phyloP scores from a whole-genome alignment of 1,140 invertebrate species.

The Stenopsyche tienmushanensis region DNA sequence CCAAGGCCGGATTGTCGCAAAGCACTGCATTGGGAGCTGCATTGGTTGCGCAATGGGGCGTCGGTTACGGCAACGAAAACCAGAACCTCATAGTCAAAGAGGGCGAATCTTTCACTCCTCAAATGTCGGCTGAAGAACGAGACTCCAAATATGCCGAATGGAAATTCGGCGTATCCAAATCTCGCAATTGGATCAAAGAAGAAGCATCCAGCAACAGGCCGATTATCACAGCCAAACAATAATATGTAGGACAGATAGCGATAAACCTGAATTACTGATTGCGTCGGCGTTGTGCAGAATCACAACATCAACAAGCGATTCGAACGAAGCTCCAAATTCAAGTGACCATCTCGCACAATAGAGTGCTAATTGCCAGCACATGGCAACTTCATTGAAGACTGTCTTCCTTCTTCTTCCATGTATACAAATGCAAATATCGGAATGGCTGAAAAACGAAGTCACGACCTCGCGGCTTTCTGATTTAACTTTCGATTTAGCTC shows the following conservation, averaged over 20 bases:
- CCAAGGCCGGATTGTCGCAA: conserved; percentile 77
- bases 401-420: too few relatives aligned
- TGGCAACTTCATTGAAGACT: too few relatives aligned
- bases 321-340: too few relatives aligned
- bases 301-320: too few relatives aligned
- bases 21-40: conserved; percentile 82
- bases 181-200: conserved; percentile 78
- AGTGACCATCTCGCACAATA: too few relatives aligned
- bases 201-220: too few relatives aligned
- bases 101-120: conserved; percentile 66
- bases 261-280: too few relatives aligned
- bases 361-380: too few relatives aligned
- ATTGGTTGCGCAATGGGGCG: conserved; percentile 72
- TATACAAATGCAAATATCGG: too few relatives aligned
- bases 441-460: not conserved
- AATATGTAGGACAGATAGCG: not conserved
- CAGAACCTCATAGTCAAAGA: conserved; percentile 49
- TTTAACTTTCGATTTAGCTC: conserved; percentile 5
- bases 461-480: conserved; percentile 10
- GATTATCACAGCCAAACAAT: too few relatives aligned
- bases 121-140: conserved; percentile 67
- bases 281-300: not conserved
- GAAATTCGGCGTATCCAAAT: conserved; percentile 82
- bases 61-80: conserved; percentile 55
- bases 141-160: conserved; percentile 74